phyloP scores from a whole-genome alignment of 2,888 invertebrate genomes.

The Temnothorax ravouxi region DNA sequence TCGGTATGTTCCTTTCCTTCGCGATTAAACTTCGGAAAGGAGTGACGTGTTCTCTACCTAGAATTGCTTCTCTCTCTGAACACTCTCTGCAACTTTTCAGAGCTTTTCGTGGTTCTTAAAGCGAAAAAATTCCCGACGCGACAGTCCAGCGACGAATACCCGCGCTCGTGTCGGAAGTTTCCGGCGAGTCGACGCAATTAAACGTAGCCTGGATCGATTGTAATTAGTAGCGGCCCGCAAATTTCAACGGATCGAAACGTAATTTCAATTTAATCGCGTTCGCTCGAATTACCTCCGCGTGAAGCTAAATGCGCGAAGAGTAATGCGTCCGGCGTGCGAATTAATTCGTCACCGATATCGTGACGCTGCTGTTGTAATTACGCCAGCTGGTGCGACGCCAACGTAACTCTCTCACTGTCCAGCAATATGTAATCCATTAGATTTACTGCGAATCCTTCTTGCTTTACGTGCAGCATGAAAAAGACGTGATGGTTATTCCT shows the following conservation, averaged over 20 bases:
- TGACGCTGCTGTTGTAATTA: slow-evolving; percentile 56
- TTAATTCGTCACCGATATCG: slow-evolving; percentile 63
- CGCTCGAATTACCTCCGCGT: slow-evolving; percentile 37
- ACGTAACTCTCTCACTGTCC: slow-evolving; percentile 26
- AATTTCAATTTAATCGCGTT: slow-evolving; percentile 71
- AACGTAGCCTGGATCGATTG: slow-evolving; percentile 31
- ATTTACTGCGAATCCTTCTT: slow-evolving; percentile 48
- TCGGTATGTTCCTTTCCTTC: neutral
- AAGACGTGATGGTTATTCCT: neutral
- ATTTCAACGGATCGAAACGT: slow-evolving; percentile 61
- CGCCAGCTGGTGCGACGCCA: slow-evolving; percentile 50
- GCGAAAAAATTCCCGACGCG: slow-evolving; percentile 1
- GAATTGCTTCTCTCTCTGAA: neutral
- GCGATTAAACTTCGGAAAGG: neutral
- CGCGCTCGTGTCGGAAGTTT: slow-evolving; percentile 19
- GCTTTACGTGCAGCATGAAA: neutral
- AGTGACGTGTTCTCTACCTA: neutral
- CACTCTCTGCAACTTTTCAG: neutral
- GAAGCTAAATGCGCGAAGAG: slow-evolving; percentile 64
- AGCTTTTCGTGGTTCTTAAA: neutral
- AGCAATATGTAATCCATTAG: slow-evolving; percentile 50
- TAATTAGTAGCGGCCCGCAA: slow-evolving; percentile 60
- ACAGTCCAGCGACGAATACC: too few relatives aligned
- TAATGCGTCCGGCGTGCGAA: slow-evolving; percentile 64
- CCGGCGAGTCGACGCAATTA: slow-evolving; percentile 40